phyloP scores from a whole-genome alignment of 2,888 invertebrate genomes.

The Phyllotreta striolata region DNA sequence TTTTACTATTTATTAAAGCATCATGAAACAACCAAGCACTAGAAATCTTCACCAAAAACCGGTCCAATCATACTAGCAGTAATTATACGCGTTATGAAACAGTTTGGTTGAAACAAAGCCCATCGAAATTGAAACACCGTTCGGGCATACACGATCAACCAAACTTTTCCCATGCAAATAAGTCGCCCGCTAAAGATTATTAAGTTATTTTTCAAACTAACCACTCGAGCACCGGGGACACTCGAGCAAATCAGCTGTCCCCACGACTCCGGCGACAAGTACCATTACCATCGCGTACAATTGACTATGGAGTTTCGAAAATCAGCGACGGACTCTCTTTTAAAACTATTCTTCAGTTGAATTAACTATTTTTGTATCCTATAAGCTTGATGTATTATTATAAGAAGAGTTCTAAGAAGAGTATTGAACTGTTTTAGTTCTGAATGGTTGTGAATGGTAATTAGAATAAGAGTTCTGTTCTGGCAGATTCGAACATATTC shows the following conservation, averaged over 20 bases:
- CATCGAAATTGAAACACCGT: conserved; percentile 19
- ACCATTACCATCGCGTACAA: conserved; percentile 49
- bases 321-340: neutral
- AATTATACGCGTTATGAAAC: neutral
- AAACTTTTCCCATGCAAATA: conserved; percentile 31
- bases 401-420: no score
- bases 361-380: no score
- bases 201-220: conserved; percentile 10
- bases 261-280: conserved; percentile 40
- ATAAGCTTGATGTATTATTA: no score
- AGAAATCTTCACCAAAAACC: no score
- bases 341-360: no score
- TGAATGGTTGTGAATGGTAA: no score
- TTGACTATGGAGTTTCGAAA: conserved; percentile 56
- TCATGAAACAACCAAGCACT: no score
- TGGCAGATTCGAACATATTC: neutral
- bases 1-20: no score
- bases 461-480: no score
- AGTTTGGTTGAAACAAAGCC: conserved; percentile 17
- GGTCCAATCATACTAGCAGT: neutral
- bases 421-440: no score
- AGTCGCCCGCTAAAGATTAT: conserved; percentile 34
- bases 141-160: conserved; percentile 10
- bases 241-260: conserved; percentile 48
- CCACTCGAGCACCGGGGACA: conserved; percentile 20